Base-by-base conservation (phyloP, 2,888 invertebrate genomes). In the Lasioglossum lativentre region DNA sequence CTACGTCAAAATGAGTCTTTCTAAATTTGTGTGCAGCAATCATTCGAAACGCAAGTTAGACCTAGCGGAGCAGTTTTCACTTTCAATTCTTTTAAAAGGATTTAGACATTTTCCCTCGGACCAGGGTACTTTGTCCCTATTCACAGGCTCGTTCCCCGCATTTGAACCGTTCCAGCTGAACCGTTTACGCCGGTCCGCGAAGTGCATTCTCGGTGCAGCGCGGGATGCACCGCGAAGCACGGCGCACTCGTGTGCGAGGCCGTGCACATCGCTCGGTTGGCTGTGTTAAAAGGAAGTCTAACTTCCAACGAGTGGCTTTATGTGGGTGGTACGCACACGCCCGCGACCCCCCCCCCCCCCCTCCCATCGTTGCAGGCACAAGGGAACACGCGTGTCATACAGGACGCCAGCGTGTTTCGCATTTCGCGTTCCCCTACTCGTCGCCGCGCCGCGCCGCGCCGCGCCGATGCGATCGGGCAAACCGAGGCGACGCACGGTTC, bases 301-400 rank as follows among this genome's bases (percentile, higher is more conserved):
- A 82, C 85, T 83, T 81, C 78, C 56, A 75, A 74, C 83, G 88
- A 88, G 86, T 88, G 89, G 91, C 83, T 83, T 84, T 86, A 86
- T 83, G 88, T 91, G 88, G 90, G 89, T 88, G 88, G 90, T 80
- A 88, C 73, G 45, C 74, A 56, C 66, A 84, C 75, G 79, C 34
- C 59, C 77, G 68, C 34, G 73, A 42, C 34, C 59, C 16, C 16
- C 56, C 63, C 52, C 42, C 47, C n/a, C 34, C 2, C 63, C 52
- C 42, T 40, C n/a, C 34, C 2, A 2, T 10, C 27, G 34, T 71
- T 66, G 86, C 68, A n/a, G 12, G 74, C 80, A 78, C 72, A 70
- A 75, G 45, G 56, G 66, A 70, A 79, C 85, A 82, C 79, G 85
- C 82, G 80, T 88, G 83, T 81, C 80, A 79, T 78, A 82, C 81